phyloP scores from a whole-genome alignment of 2,888 invertebrate genomes.

The Drosophila nr. medialis region DNA sequence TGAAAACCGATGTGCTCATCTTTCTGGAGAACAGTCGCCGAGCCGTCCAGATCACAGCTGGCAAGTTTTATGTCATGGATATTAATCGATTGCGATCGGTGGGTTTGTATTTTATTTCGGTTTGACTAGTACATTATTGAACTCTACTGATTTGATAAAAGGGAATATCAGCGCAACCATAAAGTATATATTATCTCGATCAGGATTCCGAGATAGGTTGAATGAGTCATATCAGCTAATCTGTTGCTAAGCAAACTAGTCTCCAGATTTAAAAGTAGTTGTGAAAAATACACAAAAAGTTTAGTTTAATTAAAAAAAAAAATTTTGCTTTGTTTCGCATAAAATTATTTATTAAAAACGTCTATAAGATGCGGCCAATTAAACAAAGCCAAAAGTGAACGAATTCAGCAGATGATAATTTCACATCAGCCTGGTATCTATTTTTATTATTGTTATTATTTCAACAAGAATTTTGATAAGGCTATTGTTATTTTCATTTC shows the following conservation, averaged over 20 bases:
- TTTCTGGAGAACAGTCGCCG: slow-evolving; percentile 77
- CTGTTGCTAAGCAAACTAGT: background rate
- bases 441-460: background rate
- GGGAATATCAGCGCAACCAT: background rate
- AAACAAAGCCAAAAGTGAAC: background rate
- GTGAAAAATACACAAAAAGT: background rate
- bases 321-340: background rate
- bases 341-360: background rate
- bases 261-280: background rate
- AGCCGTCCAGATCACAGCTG: slow-evolving; percentile 79
- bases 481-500: background rate
- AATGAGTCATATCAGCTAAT: background rate
- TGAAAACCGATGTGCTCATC: slow-evolving; percentile 77
- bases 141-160: background rate
- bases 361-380: background rate
- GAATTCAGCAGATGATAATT: background rate
- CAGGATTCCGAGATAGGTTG: background rate
- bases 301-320: too few relatives aligned
- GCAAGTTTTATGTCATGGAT: slow-evolving; percentile 83
- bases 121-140: background rate
- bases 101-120: background rate
- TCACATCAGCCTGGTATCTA: background rate
- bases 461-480: background rate
- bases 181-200: background rate
- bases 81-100: slow-evolving; percentile 80